These are phyloP conservation scores for Scaptomyza cyrtandrae DNA, from an alignment of 2,888 invertebrate species.

Conservation along the genomic window DNA sequence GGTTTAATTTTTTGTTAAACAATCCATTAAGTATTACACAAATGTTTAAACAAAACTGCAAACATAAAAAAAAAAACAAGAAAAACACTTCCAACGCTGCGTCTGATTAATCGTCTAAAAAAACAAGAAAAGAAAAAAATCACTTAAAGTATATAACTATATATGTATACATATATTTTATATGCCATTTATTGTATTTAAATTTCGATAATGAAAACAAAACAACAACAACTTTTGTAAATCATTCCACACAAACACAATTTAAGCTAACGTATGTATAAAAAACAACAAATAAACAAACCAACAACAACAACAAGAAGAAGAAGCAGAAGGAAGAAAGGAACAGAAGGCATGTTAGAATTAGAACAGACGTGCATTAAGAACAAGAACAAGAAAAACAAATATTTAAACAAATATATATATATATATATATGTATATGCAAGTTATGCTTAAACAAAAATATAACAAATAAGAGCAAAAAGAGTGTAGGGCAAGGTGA, in stretches of 20 bases:
- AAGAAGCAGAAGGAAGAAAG: conserved; percentile 2
- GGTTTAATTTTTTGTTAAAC: conserved; percentile 40
- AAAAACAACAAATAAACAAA: conserved; percentile 49
- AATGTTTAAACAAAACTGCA: conserved; percentile 15
- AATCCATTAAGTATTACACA: conserved; percentile 48
- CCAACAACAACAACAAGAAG: conserved; percentile 3
- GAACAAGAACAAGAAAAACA: conserved; percentile 36
- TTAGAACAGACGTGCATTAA: conserved; percentile 57
- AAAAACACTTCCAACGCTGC: conserved; percentile 57
- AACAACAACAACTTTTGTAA: conserved; percentile 62
- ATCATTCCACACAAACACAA: conserved; percentile 68
- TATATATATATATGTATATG: conserved; percentile 60
- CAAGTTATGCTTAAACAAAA: conserved; percentile 75
- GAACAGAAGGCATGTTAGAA: conserved; percentile 47
- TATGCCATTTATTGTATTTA: conserved; percentile 79
- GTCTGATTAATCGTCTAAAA: conserved; percentile 53
- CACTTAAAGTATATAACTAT: conserved; percentile 34
- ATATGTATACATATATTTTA: conserved; percentile 71
- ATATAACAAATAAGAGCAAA: conserved; percentile 61
- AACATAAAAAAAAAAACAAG: conserved; percentile 19
- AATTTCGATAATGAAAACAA: conserved; percentile 52
- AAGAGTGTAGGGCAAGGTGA: conserved; percentile 39
- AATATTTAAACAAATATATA: conserved; percentile 32
- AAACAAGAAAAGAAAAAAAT: background rate
- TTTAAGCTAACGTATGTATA: conserved; percentile 70